Percentiles rank a stretch among this genome's conserved stretches.
Conservation (phyloP, 2,113 vertebrate genomes). For the Colossoma macropomum region DNA sequence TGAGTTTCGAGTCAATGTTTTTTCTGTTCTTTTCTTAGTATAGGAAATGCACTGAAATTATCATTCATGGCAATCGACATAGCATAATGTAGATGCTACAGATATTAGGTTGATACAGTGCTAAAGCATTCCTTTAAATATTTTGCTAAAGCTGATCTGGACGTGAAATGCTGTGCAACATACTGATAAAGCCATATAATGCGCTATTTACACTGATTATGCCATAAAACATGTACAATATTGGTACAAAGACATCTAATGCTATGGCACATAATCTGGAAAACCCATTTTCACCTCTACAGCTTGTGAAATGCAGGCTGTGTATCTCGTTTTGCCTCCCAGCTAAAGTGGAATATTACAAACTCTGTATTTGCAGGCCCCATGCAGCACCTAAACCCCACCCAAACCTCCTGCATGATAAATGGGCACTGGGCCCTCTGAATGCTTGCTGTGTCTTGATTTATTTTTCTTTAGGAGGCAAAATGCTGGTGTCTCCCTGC, state of each 20-base stretch:
- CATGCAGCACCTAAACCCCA: constrained; percentile 9
- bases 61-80: not conserved
- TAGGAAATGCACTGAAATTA: not conserved
- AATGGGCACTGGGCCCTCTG: constrained; percentile 25
- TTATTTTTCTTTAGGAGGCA: constrained; percentile 65
- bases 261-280: not conserved
- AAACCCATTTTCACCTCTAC: not conserved
- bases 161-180: not conserved
- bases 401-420: constrained; percentile 35
- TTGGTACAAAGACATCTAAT: not conserved
- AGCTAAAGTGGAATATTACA: constrained; percentile 28
- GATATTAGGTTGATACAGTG: not conserved
- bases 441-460: constrained; percentile 45
- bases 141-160: not conserved
- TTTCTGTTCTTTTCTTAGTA: too few species aligned
- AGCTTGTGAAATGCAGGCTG: not conserved
- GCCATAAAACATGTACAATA: not conserved
- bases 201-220: not conserved
- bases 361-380: not conserved
- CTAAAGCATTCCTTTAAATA: not conserved
- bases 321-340: constrained; percentile 4
- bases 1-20: too few species aligned
- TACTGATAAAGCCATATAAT: not conserved
- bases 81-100: not conserved
- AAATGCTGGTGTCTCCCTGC: constrained; percentile 73